phyloP scores from a whole-genome alignment of 2,888 invertebrate genomes.

The Agriopis leucophaearia region DNA sequence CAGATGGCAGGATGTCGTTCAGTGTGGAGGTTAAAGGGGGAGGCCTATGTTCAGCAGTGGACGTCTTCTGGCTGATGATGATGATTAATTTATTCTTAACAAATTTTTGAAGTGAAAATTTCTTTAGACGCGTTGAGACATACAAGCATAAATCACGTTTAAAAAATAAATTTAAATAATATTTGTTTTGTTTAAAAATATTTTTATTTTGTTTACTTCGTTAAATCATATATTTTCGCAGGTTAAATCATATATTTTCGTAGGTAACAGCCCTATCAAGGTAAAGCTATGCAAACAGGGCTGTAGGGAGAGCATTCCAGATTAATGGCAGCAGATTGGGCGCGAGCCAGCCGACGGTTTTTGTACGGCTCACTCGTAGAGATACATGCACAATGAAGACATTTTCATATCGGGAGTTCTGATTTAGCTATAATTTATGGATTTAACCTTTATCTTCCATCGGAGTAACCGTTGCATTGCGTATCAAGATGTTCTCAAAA shows the following conservation, averaged over 20 bases:
- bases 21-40: too few species aligned
- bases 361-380: slow-evolving; percentile 48
- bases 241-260: not conserved
- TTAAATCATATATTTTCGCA: not conserved
- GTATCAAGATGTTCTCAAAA: slow-evolving; percentile 19
- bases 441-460: slow-evolving; percentile 15
- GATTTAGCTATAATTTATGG: slow-evolving; percentile 20
- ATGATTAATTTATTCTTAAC: too few species aligned
- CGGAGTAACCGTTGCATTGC: not conserved
- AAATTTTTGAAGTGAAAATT: too few species aligned
- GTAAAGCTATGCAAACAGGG: slow-evolving; percentile 58
- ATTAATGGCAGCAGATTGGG: slow-evolving; percentile 75
- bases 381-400: slow-evolving; percentile 42
- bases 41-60: too few species aligned
- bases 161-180: too few species aligned
- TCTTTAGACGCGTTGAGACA: too few species aligned
- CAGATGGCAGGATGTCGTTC: too few species aligned
- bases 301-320: slow-evolving; percentile 65
- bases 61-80: too few species aligned
- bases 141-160: too few species aligned
- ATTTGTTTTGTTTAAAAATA: too few species aligned
- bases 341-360: slow-evolving; percentile 52
- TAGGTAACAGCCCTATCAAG: slow-evolving; percentile 40
- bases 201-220: too few species aligned
- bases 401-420: slow-evolving; percentile 27